These are phyloP conservation scores for Phymatocera aterrima DNA, from an alignment of 2,888 invertebrate genomes.

Conservation along the genomic window DNA sequence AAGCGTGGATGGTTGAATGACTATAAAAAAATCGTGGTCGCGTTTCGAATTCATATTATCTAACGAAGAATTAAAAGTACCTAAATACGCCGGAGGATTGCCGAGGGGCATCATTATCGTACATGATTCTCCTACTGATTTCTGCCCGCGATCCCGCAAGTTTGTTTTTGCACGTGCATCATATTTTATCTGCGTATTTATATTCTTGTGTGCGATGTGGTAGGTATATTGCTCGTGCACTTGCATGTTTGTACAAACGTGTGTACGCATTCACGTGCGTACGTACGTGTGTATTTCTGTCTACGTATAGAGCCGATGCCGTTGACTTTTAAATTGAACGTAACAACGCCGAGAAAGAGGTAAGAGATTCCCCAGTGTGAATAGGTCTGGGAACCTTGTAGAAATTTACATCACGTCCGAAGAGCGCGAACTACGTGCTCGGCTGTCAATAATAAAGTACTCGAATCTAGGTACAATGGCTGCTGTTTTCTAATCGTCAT, in stretches of 20 bases:
- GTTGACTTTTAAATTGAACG: conserved; percentile 39
- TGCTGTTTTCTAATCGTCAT: conserved; percentile 41
- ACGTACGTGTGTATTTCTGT: background rate
- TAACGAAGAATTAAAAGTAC: conserved; percentile 24
- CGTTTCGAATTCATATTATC: conserved; percentile 16
- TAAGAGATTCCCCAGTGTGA: conserved; percentile 30
- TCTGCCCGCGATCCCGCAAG: background rate
- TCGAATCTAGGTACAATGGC: conserved; percentile 34
- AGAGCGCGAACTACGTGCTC: conserved; percentile 43
- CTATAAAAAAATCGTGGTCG: conserved; percentile 17
- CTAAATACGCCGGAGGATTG: conserved; percentile 12
- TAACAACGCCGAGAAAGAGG: conserved; percentile 18
- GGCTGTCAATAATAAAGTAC: conserved; percentile 34
- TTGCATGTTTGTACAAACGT: background rate
- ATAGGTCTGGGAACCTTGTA: conserved; percentile 43
- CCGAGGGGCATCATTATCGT: background rate
- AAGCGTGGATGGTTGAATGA: background rate
- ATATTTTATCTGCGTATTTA: background rate
- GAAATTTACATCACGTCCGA: conserved; percentile 46
- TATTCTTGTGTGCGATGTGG: background rate
- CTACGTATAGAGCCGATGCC: conserved; percentile 26
- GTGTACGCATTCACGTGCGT: background rate
- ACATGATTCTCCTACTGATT: background rate
- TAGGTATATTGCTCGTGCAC: background rate
- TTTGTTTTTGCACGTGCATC: conserved; percentile 18